Percentiles rank a stretch among this genome's conserved stretches.
Evolutionary conservation across 30 jellyfish, hydroid and myxozoan species (phyloP).

Genomic region (Hydractinia echinata): DNA sequence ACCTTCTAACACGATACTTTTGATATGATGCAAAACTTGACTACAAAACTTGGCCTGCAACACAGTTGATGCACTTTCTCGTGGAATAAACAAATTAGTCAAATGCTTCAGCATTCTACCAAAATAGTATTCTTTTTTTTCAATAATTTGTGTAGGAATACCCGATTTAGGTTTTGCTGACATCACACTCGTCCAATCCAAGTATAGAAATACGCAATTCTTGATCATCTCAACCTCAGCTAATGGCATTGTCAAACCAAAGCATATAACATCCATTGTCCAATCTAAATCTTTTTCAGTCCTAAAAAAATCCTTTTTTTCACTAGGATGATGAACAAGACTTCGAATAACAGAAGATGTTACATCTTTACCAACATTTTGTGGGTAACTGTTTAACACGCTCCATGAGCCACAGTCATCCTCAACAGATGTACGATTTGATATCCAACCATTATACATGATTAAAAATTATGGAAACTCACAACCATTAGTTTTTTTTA

Average conservation of each 20-base stretch:
- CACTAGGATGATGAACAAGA: constrained; percentile 53
- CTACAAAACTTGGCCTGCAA: constrained; percentile 75
- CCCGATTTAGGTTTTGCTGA: constrained; percentile 52
- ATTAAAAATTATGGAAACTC: neutral
- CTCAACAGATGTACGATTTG: constrained; percentile 72
- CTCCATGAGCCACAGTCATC: constrained; percentile 80
- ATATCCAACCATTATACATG: constrained; percentile 94
- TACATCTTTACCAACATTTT: constrained; percentile 79
- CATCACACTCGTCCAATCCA: constrained; percentile 78
- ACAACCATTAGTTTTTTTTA: too few species aligned
- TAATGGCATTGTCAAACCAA: constrained; percentile 88
- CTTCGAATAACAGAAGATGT: constrained; percentile 77
- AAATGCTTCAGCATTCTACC: constrained; percentile 62
- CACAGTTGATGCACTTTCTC: constrained; percentile 74
- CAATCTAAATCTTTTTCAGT: constrained; percentile 84
- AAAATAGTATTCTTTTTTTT: constrained; percentile 60
- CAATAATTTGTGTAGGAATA: constrained; percentile 68
- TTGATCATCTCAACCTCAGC: constrained; percentile 84
- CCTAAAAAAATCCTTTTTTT: constrained; percentile 49
- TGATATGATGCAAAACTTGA: constrained; percentile 60
- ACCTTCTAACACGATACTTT: constrained; percentile 41
- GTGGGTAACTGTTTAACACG: constrained; percentile 79
- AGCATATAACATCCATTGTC: constrained; percentile 99
- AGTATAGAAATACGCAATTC: constrained; percentile 75
- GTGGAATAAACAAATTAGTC: constrained; percentile 74